A percentile compares a stretch with the other conserved stretches of the same genome.
phyloP scores from a whole-genome alignment of 64 coral and sea anemone genomes.

The Montipora sp. region DNA sequence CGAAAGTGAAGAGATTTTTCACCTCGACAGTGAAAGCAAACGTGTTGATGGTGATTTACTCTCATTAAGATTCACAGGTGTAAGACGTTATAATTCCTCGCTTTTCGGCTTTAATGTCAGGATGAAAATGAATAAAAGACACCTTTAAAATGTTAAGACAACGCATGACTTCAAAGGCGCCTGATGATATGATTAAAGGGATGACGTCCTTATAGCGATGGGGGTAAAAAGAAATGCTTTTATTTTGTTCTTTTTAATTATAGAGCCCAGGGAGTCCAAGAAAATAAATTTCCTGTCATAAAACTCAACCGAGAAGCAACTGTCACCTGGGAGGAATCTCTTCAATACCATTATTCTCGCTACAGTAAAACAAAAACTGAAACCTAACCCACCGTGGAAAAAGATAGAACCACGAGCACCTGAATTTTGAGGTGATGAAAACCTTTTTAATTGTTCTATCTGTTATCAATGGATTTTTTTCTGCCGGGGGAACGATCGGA shows the following conservation, averaged over 20 bases:
- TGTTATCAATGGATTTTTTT: conserved; percentile 75
- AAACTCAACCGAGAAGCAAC: background rate
- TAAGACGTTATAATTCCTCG: background rate
- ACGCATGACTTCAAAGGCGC: background rate
- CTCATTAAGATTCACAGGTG: conserved; percentile 25
- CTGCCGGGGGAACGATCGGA: conserved; percentile 78
- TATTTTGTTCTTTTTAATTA: background rate
- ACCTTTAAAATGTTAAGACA: background rate
- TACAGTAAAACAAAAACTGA: background rate
- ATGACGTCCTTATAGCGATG: background rate
- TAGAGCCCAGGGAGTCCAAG: background rate
- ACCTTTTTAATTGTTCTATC: conserved; percentile 5
- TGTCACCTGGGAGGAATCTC: no score
- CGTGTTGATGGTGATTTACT: conserved; percentile 10
- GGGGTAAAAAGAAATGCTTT: background rate
- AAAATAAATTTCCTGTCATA: background rate
- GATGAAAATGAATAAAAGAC: background rate
- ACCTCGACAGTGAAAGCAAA: background rate
- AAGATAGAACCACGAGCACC: background rate
- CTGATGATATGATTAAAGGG: background rate
- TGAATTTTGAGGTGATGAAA: background rate
- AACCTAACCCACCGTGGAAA: background rate
- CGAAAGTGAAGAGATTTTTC: background rate
- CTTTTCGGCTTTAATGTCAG: background rate
- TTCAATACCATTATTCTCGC: background rate